These are phyloP conservation scores for Proisotoma minuta DNA, from an alignment of 2,888 invertebrate species.

Conservation along the genomic window DNA sequence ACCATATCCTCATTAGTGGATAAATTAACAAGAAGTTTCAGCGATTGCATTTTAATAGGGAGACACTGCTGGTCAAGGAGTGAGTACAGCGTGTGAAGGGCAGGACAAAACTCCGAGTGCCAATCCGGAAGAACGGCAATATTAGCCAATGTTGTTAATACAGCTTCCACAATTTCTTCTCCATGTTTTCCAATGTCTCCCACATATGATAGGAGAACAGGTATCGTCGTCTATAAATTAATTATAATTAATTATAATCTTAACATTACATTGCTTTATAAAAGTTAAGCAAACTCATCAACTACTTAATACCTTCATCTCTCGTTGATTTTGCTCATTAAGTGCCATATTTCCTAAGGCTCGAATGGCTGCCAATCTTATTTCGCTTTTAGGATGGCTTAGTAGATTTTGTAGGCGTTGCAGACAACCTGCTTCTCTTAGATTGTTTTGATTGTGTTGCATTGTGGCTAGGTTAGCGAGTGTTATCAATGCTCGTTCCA, in stretches of 20 bases:
- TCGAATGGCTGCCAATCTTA: conserved; percentile 53
- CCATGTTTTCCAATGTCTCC: conserved; percentile 47
- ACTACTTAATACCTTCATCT: conserved; percentile 52
- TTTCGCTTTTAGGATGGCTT: conserved; percentile 50
- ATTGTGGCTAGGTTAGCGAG: conserved; percentile 46
- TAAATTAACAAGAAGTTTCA: conserved; percentile 59
- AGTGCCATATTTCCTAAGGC: conserved; percentile 56
- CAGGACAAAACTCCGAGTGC: conserved; percentile 55
- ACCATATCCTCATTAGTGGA: conserved; percentile 59
- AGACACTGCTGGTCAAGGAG: conserved; percentile 52
- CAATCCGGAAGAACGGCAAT: conserved; percentile 54
- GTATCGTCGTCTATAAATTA: conserved; percentile 53
- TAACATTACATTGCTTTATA: not conserved
- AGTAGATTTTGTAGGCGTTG: conserved; percentile 53
- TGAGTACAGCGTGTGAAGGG: conserved; percentile 53
- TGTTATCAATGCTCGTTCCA: conserved; percentile 53
- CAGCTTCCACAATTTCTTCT: conserved; percentile 53
- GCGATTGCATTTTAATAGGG: conserved; percentile 54
- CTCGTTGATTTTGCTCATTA: conserved; percentile 55
- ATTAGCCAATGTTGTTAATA: conserved; percentile 57
- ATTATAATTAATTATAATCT: conserved; percentile 4
- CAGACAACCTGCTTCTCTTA: conserved; percentile 56
- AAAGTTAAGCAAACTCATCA: not conserved
- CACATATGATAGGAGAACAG: conserved; percentile 53
- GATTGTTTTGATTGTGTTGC: conserved; percentile 51